These are phyloP conservation scores for Zygothrica quintamaculata DNA, from an alignment of 2,888 invertebrate species.

Conservation along the genomic window DNA sequence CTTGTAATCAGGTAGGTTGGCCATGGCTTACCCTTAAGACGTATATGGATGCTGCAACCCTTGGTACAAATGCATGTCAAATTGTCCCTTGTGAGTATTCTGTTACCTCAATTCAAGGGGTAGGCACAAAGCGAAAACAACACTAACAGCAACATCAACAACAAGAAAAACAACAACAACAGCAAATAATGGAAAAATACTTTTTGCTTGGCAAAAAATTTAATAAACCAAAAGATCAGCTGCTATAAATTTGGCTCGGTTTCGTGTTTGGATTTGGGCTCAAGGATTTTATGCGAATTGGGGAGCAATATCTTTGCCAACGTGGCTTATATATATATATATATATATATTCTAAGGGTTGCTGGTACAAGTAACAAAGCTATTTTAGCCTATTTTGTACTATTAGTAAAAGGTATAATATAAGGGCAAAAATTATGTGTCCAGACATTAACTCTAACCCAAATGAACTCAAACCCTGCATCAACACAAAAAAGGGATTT, in stretches of 20 bases:
- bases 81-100: slow-evolving; percentile 68
- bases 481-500: neutral
- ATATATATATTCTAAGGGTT: slow-evolving; percentile 43
- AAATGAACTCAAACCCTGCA: neutral
- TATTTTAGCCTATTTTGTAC: slow-evolving; percentile 20
- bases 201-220: slow-evolving; percentile 41
- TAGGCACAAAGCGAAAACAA: slow-evolving; percentile 20
- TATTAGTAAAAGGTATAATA: neutral
- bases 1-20: slow-evolving; percentile 60
- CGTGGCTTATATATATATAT: slow-evolving; percentile 33
- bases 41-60: slow-evolving; percentile 52
- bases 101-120: slow-evolving; percentile 49
- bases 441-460: neutral
- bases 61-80: slow-evolving; percentile 56
- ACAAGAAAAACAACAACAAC: slow-evolving; percentile 2
- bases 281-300: slow-evolving; percentile 55
- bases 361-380: slow-evolving; percentile 20
- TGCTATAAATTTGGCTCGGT: slow-evolving; percentile 61
- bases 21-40: slow-evolving; percentile 48
- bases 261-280: slow-evolving; percentile 18
- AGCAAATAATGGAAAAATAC: slow-evolving; percentile 9
- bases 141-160: slow-evolving; percentile 7
- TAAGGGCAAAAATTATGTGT: slow-evolving; percentile 11
- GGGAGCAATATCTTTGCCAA: slow-evolving; percentile 66
- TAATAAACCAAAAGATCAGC: slow-evolving; percentile 73